Evolutionary conservation across 1,140 invertebrate genomes (phyloP).

Genomic region (Conopomorpha cramerella): DNA sequence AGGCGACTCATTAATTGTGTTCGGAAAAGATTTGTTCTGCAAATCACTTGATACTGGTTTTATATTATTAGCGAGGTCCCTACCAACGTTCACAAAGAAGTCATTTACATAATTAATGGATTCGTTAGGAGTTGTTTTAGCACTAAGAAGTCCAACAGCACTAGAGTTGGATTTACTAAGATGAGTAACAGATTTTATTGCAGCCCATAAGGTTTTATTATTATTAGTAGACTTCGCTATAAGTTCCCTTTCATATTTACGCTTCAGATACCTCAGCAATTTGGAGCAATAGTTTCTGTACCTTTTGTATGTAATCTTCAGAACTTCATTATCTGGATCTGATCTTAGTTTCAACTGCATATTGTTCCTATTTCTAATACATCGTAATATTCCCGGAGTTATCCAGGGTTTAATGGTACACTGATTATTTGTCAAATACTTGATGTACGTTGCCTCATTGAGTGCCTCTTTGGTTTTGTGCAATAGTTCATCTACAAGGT

Average conservation of each 20-base stretch:
- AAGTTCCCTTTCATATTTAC: neutral
- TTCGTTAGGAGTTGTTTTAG: neutral
- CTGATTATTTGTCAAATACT: conserved; percentile 11
- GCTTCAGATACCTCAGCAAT: neutral
- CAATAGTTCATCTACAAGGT: neutral
- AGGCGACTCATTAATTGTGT: neutral
- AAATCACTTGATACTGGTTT: neutral
- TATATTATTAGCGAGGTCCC: neutral
- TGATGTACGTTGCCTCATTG: neutral
- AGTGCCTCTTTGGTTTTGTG: neutral
- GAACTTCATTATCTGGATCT: neutral
- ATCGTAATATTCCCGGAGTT: neutral
- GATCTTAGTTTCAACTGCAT: neutral
- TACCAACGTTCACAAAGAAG: neutral
- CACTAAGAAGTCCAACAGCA: neutral
- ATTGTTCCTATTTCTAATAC: neutral
- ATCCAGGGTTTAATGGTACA: conserved; percentile 1
- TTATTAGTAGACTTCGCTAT: neutral
- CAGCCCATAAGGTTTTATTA: neutral
- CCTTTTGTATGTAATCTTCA: neutral
- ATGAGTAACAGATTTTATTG: neutral
- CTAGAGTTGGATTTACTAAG: neutral
- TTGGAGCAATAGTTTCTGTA: neutral
- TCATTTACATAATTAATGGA: neutral
- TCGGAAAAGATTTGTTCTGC: neutral